phyloP scores from a whole-genome alignment of 2,113 vertebrate genomes.

The Panurus biarmicus region DNA sequence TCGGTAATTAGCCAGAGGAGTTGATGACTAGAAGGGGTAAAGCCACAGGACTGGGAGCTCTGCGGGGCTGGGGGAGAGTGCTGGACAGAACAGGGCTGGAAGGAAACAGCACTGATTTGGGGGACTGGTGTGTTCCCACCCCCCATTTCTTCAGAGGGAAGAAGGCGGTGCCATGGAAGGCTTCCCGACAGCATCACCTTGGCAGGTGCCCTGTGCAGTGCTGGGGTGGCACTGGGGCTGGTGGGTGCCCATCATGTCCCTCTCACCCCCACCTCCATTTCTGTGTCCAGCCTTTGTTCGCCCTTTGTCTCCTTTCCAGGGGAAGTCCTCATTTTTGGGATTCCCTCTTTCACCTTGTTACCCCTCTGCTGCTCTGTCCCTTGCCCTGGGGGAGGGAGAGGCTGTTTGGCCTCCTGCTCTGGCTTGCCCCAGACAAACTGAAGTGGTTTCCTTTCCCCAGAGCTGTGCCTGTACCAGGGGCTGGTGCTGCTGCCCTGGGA shows the following conservation, averaged over 20 bases:
- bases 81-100: not conserved
- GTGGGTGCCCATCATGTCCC: not conserved
- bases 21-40: not conserved
- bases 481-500: not conserved
- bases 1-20: conserved; percentile 2
- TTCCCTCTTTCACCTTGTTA: not conserved
- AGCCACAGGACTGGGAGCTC: not conserved
- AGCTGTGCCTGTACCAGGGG: not conserved
- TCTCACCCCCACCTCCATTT: not conserved
- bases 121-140: not conserved
- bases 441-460: not conserved
- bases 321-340: not conserved
- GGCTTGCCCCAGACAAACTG: not conserved
- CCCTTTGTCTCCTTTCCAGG: not conserved
- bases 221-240: rapidly evolving
- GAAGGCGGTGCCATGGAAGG: not conserved
- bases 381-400: not conserved
- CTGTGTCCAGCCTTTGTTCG: not conserved
- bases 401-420: not conserved
- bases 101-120: not conserved
- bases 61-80: not conserved
- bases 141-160: not conserved
- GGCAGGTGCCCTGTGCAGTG: not conserved
- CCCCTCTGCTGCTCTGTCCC: not conserved
- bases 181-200: rapidly evolving